Conservation (phyloP, 2,888 invertebrate genomes). For the Erannis defoliaria region DNA sequence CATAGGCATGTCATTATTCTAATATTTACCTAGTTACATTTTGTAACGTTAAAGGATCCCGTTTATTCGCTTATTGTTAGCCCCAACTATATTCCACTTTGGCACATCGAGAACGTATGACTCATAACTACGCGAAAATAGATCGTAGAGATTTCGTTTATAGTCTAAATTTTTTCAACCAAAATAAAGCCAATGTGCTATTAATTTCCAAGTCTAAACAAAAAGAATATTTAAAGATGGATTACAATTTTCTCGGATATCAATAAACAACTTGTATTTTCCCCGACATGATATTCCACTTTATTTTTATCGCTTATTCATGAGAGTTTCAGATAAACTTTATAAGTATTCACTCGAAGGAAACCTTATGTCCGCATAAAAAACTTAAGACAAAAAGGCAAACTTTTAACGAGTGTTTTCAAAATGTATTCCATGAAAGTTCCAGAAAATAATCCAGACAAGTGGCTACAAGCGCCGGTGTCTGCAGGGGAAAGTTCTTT, state of each 20-base stretch:
- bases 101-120: too few species aligned
- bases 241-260: slow-evolving; percentile 12
- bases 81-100: too few species aligned
- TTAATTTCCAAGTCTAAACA: not conserved
- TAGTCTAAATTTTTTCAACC: too few species aligned
- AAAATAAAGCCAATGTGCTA: not conserved
- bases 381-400: slow-evolving; percentile 37
- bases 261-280: slow-evolving; percentile 19
- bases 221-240: not conserved
- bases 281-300: slow-evolving; percentile 17
- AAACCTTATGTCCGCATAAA: slow-evolving; percentile 41
- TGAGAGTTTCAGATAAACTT: slow-evolving; percentile 33
- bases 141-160: too few species aligned
- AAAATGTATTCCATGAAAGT: slow-evolving; percentile 39
- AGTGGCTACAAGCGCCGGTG: slow-evolving; percentile 27
- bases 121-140: too few species aligned
- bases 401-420: slow-evolving; percentile 50
- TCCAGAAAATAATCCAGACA: slow-evolving; percentile 36
- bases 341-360: slow-evolving; percentile 32
- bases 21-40: too few species aligned
- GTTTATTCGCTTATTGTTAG: too few species aligned
- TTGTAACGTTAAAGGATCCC: too few species aligned
- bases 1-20: too few species aligned
- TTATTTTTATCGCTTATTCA: slow-evolving; percentile 31
- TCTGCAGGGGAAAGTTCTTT: slow-evolving; percentile 21